A percentile compares a stretch with the other conserved stretches of the same genome.
phyloP scores from a whole-genome alignment of 1,140 invertebrate species.

The Plodia interpunctella region DNA sequence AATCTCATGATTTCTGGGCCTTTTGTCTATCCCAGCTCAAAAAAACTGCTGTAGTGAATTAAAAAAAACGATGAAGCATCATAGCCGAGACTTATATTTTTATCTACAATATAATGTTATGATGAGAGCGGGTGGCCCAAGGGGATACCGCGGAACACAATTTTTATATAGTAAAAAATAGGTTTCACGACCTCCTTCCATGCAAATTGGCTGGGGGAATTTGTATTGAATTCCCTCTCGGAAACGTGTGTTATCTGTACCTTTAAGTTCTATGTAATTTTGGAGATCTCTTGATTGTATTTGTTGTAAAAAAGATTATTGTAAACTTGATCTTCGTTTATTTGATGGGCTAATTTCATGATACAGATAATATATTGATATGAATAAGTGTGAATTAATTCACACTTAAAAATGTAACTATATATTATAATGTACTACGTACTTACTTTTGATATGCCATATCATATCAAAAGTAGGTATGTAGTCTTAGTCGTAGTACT shows the following conservation, averaged over 20 bases:
- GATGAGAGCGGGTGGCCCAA: slow-evolving; percentile 18
- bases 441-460: no score
- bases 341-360: no score
- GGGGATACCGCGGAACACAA: slow-evolving; percentile 15
- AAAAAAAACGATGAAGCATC: not conserved
- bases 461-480: no score
- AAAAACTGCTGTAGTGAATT: not conserved
- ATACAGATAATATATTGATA: no score
- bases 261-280: not conserved
- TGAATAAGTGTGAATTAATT: no score
- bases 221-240: slow-evolving; percentile 27
- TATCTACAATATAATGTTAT: slow-evolving; percentile 20
- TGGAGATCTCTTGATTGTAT: not conserved
- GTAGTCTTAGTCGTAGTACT: no score
- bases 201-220: slow-evolving; percentile 37
- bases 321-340: no score
- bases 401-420: no score
- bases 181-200: slow-evolving; percentile 22
- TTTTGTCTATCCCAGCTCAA: no score
- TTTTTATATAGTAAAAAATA: slow-evolving; percentile 32
- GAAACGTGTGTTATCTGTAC: not conserved
- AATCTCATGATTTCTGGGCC: no score
- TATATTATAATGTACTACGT: no score
- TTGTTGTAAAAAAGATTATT: no score
- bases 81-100: slow-evolving; percentile 10